phyloP scores from a whole-genome alignment of 2,888 invertebrate genomes.

The Ecliptopera silaceata region DNA sequence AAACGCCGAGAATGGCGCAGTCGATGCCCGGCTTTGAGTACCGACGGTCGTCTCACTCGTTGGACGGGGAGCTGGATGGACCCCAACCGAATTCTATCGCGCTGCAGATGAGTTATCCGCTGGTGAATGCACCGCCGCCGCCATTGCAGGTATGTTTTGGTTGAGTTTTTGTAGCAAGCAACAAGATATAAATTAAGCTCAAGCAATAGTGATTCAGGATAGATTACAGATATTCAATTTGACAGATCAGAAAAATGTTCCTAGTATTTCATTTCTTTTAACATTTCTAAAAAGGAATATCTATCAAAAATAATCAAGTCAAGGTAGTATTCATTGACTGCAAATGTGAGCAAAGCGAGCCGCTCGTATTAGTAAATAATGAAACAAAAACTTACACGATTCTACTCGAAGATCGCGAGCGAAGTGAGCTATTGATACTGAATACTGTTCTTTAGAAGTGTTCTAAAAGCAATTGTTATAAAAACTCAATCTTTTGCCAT shows the following conservation, averaged over 20 bases:
- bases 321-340: no score
- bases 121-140: slow-evolving; percentile 82
- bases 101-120: slow-evolving; percentile 85
- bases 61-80: slow-evolving; percentile 70
- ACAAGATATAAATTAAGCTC: background rate
- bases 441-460: background rate
- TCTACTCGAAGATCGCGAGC: background rate
- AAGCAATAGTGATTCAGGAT: no score
- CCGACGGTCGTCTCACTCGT: slow-evolving; percentile 65
- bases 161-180: slow-evolving; percentile 23
- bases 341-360: slow-evolving; percentile 7
- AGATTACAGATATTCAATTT: no score
- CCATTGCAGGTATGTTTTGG: slow-evolving; percentile 64
- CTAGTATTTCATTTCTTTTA: no score
- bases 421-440: background rate
- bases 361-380: background rate
- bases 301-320: no score
- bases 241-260: no score
- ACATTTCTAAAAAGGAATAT: no score
- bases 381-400: background rate
- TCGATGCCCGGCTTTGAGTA: slow-evolving; percentile 62
- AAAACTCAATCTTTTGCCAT: slow-evolving; percentile 10
- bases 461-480: background rate
- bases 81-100: slow-evolving; percentile 84
- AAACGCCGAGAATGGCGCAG: slow-evolving; percentile 56